phyloP scores from a whole-genome alignment of 53 echinoderm and acorn worm species.

The Apostichopus leukothele region DNA sequence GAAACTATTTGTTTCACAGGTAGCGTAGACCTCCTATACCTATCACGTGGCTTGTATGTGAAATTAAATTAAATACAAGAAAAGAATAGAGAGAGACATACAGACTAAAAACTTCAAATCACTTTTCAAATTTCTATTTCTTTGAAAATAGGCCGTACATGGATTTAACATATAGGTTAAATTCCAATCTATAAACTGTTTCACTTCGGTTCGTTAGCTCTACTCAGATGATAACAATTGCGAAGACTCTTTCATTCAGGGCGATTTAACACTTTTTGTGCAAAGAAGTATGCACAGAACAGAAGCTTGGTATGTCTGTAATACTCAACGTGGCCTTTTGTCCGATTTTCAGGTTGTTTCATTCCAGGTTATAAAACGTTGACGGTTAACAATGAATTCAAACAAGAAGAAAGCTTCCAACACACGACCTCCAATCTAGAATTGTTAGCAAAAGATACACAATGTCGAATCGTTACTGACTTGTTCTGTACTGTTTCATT shows the following conservation, averaged over 20 bases:
- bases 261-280: conserved; percentile 4
- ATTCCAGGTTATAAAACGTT: not conserved
- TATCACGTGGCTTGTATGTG: too few relatives aligned
- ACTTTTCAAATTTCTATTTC: too few relatives aligned
- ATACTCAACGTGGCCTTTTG: not conserved
- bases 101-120: too few relatives aligned
- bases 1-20: too few relatives aligned
- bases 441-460: conserved; percentile 1
- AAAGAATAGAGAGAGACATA: too few relatives aligned
- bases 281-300: conserved; percentile 5
- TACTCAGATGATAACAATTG: not conserved
- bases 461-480: conserved; percentile 5
- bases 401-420: not conserved
- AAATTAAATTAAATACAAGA: too few relatives aligned
- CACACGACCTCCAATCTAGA: conserved; percentile 19
- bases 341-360: not conserved
- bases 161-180: too few relatives aligned
- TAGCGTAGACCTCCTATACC: too few relatives aligned
- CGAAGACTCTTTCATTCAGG: not conserved
- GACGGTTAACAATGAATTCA: not conserved
- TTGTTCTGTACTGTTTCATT: conserved; percentile 32
- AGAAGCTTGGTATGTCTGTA: conserved; percentile 5
- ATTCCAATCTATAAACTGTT: too few relatives aligned
- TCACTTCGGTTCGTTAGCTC: too few relatives aligned
- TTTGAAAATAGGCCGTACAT: too few relatives aligned